Conservation (phyloP, 2,113 vertebrate genomes). For the Parotia lawesii region DNA sequence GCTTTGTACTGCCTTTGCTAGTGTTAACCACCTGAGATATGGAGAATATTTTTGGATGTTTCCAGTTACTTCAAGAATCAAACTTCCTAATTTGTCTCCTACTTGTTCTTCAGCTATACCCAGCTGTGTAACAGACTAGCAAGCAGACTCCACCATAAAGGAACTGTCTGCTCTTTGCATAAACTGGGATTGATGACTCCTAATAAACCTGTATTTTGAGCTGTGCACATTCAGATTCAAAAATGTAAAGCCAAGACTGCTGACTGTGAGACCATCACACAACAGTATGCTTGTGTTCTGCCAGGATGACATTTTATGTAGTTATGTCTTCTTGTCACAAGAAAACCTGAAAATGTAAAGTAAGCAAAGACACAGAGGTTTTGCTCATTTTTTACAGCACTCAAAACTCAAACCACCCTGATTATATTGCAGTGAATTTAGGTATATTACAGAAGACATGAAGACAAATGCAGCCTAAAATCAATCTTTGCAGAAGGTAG, state of each 20-base stretch:
- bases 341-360: not conserved
- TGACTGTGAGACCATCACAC: slow-evolving; percentile 24
- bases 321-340: not conserved
- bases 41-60: not conserved
- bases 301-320: not conserved
- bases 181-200: slow-evolving; percentile 15
- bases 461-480: not conserved
- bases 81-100: slow-evolving; percentile 1
- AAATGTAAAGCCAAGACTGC: not conserved
- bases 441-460: not conserved
- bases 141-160: slow-evolving; percentile 13
- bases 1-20: not conserved
- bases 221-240: not conserved
- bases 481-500: not conserved
- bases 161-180: slow-evolving; percentile 35
- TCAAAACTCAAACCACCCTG: not conserved
- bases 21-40: not conserved
- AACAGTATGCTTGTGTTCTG: not conserved
- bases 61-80: not conserved
- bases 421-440: not conserved
- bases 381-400: not conserved
- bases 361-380: not conserved
- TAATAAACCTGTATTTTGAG: slow-evolving; percentile 51
- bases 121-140: slow-evolving; percentile 27
- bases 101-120: slow-evolving; percentile 5